These are phyloP conservation scores for Rhizomys pruinosus DNA, from an alignment of 2,113 vertebrate genomes.

Conservation along the genomic window DNA sequence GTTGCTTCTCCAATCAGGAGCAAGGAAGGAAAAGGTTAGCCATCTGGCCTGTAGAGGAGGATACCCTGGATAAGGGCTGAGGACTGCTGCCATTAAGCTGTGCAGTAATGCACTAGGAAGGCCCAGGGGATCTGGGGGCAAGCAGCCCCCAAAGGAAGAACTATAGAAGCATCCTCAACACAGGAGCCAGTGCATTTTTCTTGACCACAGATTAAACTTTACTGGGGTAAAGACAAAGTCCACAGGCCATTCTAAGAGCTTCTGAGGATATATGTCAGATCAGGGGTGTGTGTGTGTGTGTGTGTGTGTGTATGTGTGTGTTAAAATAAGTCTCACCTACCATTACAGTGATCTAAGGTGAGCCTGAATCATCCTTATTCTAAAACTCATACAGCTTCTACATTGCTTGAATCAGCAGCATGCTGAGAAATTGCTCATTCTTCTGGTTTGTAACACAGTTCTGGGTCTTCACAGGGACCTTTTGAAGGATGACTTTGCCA, in stretches of 20 bases:
- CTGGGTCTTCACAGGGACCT: not conserved
- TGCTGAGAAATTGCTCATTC: not conserved
- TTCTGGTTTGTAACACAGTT: not conserved
- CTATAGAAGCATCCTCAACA: not conserved
- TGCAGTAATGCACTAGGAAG: fast-evolving
- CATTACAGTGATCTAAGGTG: not conserved
- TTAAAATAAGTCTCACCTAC: constrained; percentile 15
- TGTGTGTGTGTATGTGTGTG: not conserved
- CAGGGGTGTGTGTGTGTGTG: not conserved
- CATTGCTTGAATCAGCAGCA: not conserved
- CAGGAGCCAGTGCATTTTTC: constrained; percentile 20
- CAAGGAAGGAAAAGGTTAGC: not conserved
- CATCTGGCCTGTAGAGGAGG: not conserved
- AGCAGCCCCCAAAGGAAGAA: not conserved
- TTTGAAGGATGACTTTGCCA: no score
- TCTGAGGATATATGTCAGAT: not conserved
- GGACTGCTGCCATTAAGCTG: not conserved
- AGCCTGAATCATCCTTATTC: not conserved
- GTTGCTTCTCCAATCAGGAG: not conserved
- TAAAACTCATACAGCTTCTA: not conserved
- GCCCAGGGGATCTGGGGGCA: not conserved
- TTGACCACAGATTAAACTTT: constrained; percentile 37
- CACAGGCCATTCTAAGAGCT: not conserved
- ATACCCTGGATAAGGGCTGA: not conserved
- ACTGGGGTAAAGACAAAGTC: not conserved